phyloP scores from a whole-genome alignment of 2,113 vertebrate genomes.

The Alligator sinensis region DNA sequence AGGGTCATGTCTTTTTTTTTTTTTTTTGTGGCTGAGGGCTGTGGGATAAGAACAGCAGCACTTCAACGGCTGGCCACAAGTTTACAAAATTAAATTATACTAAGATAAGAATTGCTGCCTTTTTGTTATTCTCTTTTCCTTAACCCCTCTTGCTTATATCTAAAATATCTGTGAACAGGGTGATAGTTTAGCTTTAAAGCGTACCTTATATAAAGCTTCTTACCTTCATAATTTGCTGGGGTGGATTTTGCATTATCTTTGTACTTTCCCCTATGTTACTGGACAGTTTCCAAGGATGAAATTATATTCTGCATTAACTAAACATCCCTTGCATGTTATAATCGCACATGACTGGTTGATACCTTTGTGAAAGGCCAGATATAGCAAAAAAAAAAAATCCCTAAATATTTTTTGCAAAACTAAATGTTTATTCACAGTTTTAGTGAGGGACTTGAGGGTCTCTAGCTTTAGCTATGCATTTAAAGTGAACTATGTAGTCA shows the following conservation, averaged over 20 bases:
- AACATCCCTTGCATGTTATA: background rate
- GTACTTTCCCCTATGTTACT: constrained; percentile 27
- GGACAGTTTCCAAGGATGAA: constrained; percentile 1
- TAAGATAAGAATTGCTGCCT: background rate
- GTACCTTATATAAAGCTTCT: background rate
- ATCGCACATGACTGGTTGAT: background rate
- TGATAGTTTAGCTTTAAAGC: background rate
- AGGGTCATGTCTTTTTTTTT: constrained; percentile 30
- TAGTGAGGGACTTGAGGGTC: background rate
- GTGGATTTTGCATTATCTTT: constrained; percentile 20
- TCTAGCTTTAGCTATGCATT: background rate
- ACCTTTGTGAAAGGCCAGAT: background rate
- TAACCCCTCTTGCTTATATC: background rate
- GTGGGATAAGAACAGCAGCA: constrained; percentile 39
- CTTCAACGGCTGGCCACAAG: background rate
- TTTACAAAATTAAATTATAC: constrained; percentile 32
- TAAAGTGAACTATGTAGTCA: background rate
- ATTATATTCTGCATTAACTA: constrained; percentile 20
- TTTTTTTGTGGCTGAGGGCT: constrained; percentile 22
- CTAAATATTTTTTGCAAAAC: background rate
- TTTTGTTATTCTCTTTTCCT: constrained; percentile 42
- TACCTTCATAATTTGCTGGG: background rate
- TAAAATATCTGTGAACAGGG: background rate
- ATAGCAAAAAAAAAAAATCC: background rate
- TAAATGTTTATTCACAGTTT: background rate